A percentile compares a stretch with the other conserved stretches of the same genome.
These are phyloP conservation scores for Tragelaphus scriptus DNA, from an alignment of 2,113 vertebrate genomes.

Conservation along the genomic window DNA sequence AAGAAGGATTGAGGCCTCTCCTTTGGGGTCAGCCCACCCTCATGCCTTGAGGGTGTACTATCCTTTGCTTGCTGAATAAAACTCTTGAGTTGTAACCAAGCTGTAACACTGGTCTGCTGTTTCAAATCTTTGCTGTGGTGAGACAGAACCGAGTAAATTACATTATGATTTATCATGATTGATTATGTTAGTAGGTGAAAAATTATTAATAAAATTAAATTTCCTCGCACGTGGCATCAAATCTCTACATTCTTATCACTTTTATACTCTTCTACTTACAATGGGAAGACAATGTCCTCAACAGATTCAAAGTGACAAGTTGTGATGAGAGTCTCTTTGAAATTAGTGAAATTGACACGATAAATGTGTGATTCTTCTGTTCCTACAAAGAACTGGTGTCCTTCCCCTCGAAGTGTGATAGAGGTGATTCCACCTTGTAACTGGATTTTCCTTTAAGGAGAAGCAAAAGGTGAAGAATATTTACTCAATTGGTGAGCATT, in stretches of 20 bases:
- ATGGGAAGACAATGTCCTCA: slow-evolving; percentile 83
- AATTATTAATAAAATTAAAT: background rate
- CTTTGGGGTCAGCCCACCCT: background rate
- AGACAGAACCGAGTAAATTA: background rate
- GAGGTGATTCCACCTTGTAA: slow-evolving; percentile 88
- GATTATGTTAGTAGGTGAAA: background rate
- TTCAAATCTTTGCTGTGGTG: background rate
- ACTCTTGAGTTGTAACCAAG: background rate
- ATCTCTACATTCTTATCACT: background rate
- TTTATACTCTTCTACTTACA: slow-evolving; percentile 79
- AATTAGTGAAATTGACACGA: slow-evolving; percentile 78
- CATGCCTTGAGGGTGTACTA: background rate
- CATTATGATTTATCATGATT: background rate
- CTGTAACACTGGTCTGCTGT: background rate
- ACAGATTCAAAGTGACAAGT: slow-evolving; percentile 85
- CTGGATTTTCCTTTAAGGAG: slow-evolving; percentile 80
- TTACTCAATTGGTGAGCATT: background rate
- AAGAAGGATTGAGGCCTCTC: background rate
- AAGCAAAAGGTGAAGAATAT: slow-evolving; percentile 8
- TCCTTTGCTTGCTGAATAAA: background rate
- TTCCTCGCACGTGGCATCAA: background rate
- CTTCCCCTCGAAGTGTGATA: slow-evolving; percentile 82
- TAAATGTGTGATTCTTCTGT: slow-evolving; percentile 87
- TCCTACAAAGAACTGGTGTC: slow-evolving; percentile 86
- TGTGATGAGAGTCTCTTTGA: slow-evolving; percentile 85